Conservation (phyloP, 1,140 invertebrate species). For the Hormaphis cornu region DNA sequence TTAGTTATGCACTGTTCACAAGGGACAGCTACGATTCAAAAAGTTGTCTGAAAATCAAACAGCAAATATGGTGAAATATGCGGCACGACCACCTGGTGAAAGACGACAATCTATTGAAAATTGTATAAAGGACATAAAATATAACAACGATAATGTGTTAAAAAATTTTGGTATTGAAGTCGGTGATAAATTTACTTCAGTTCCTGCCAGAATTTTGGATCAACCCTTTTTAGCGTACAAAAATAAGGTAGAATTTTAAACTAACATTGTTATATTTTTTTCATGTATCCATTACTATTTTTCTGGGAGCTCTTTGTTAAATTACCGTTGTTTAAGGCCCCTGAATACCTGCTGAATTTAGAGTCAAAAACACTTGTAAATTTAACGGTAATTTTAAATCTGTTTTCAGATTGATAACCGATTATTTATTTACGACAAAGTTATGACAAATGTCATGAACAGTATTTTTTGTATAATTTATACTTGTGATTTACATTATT, state of each 20-base stretch:
- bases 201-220: conserved; percentile 49
- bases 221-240: conserved; percentile 49
- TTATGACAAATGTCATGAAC: too few species aligned
- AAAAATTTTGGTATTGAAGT: conserved; percentile 53
- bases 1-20: conserved; percentile 22
- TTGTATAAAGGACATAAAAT: conserved; percentile 42
- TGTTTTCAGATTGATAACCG: too few species aligned
- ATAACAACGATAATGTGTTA: conserved; percentile 46
- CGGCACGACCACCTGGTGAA: conserved; percentile 51
- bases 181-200: conserved; percentile 46
- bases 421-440: too few species aligned
- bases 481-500: too few species aligned
- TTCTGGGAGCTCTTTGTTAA: too few species aligned
- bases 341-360: too few species aligned
- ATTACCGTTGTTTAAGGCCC: too few species aligned
- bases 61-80: conserved; percentile 51
- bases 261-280: too few species aligned
- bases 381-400: too few species aligned
- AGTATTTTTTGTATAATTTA: too few species aligned
- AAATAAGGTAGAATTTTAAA: neutral
- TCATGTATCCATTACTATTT: too few species aligned
- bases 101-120: conserved; percentile 55
- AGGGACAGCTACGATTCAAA: conserved; percentile 50
- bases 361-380: too few species aligned
- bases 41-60: conserved; percentile 53